Evolutionary conservation across 2,888 invertebrate genomes (phyloP), one percentile per base, ranked within the genome.

Genomic region (Calliphora vomitoria): DNA sequence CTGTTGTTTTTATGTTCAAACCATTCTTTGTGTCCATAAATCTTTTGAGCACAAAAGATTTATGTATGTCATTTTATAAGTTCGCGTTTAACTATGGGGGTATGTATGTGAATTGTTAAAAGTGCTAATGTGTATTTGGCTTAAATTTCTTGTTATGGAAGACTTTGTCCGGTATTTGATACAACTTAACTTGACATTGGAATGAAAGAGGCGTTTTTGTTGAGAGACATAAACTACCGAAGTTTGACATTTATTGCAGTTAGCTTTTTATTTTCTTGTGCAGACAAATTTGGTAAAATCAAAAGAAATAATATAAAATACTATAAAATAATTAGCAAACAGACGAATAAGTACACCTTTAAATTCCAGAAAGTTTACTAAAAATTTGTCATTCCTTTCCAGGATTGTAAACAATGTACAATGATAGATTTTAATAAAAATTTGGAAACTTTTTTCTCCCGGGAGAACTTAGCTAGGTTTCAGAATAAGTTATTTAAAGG

Each of bases 211-310:
- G 86, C 87, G 88, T 86, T 83, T 88, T 88, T 88, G 88, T 88
- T 74, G 44, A 72, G 86, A 88, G 88, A 89, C 90, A 90, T 91
- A 90, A 91, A 91, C 89, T 90, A 91, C 88, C 84, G 84, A 90
- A 89, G 88, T 87, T 90, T 90, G 91, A 91, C 91, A 91, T 90
- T 91, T 90, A 91, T 90, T 89, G 89, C 89, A 64, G 38, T 86
- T 79, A 18, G 47, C 0, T 44, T 62, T 74, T 75, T 44, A 62
- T 74, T 75, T 60, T 68, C 11, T 11, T 13, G 0, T 0, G 35
- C 0, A 20, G 10, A 60, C 5, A 6, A 44, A 13, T 79, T 20
- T 31, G 5, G 0, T 20, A 4, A 47, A 20, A 50, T 4, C 0
- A 41, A 62, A 71, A 20, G 20, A 18, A 20, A 47, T 38, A 18